These are phyloP conservation scores for Luffia ferchaultella DNA, from an alignment of 2,888 invertebrate genomes.

Conservation along the genomic window DNA sequence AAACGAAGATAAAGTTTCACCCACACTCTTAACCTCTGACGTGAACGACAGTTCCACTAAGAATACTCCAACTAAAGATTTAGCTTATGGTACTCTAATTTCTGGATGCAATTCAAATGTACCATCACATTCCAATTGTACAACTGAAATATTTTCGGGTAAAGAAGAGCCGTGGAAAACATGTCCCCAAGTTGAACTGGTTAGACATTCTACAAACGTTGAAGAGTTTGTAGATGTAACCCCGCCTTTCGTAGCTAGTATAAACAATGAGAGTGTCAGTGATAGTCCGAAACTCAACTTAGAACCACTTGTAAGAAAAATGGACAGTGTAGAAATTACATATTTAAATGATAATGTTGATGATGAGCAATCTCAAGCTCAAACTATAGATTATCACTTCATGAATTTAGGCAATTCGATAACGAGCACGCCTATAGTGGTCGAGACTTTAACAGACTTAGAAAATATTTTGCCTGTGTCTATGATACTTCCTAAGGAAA, in stretches of 20 bases:
- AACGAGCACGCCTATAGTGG: conserved; percentile 46
- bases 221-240: conserved; percentile 25
- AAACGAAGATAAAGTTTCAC: conserved; percentile 26
- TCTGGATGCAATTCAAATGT: conserved; percentile 26
- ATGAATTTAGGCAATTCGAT: conserved; percentile 34
- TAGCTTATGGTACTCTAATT: conserved; percentile 46
- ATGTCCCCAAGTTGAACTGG: conserved; percentile 39
- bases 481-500: conserved; percentile 27
- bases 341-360: conserved; percentile 34
- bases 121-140: conserved; percentile 48
- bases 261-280: conserved; percentile 1
- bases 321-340: conserved; percentile 49
- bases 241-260: conserved; percentile 24
- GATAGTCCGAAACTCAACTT: conserved; percentile 16
- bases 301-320: conserved; percentile 34
- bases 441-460: conserved; percentile 13
- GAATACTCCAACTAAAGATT: conserved; percentile 43
- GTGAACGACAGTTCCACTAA: conserved; percentile 36
- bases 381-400: conserved; percentile 31
- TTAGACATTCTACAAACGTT: conserved; percentile 36
- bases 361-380: not conserved
- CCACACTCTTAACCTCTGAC: conserved; percentile 34
- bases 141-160: conserved; percentile 36
- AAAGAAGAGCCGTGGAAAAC: conserved; percentile 40
- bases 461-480: conserved; percentile 26